Evolutionary conservation across 2,888 invertebrate genomes (phyloP), one percentile per base, ranked within the genome.

Genomic region (Dascillus cervinus): DNA sequence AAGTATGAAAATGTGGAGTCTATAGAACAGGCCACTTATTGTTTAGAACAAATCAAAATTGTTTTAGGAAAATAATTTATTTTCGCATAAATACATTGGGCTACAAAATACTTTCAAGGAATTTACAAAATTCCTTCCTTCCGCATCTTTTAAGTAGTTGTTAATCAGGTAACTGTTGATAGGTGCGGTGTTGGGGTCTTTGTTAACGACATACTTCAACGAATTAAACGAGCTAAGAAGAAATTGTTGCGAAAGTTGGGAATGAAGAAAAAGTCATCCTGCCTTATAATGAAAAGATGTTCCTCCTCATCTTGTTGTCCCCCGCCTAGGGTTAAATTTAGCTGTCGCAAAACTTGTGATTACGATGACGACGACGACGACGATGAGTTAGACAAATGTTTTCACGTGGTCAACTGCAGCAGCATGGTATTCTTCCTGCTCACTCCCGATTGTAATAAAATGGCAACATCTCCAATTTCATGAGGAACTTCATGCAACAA

Each of bases 391-490:
- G n/a, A n/a, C n/a, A n/a, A n/a, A n/a, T n/a, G n/a, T n/a, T n/a
- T n/a, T n/a, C n/a, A n/a, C 20, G 98, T 98, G 3, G 88, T 69
- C 39, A 98, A 69, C 60, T 98, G 98, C 34, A 98, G 70, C 55
- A 85, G 63, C 84, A 98, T 97, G 0, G 98, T 98, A 70, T 94
- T 94, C 57, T 72, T 81, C 49, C 88, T 79, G 4, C 86, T 84
- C 58, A 94, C 96, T 12, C 98, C 98, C 25, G 96, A 95, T 64
- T 97, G 95, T 33, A 98, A 82, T 32, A 98, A 76, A 62, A 99
- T 97, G 8, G 98, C 98, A 72, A 95, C 98, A 65, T 98, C 98
- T 20, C 98, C 98, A 58, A 98, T 96, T 70, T 98, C 98, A 70
- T 99, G 98, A 17, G 98, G 98, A 41, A 98, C 88, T 73, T 99